Percentiles rank a stretch among this genome's conserved stretches.
Conservation (phyloP, 2,113 vertebrate genomes). For the Drymodes brunneopygia region DNA sequence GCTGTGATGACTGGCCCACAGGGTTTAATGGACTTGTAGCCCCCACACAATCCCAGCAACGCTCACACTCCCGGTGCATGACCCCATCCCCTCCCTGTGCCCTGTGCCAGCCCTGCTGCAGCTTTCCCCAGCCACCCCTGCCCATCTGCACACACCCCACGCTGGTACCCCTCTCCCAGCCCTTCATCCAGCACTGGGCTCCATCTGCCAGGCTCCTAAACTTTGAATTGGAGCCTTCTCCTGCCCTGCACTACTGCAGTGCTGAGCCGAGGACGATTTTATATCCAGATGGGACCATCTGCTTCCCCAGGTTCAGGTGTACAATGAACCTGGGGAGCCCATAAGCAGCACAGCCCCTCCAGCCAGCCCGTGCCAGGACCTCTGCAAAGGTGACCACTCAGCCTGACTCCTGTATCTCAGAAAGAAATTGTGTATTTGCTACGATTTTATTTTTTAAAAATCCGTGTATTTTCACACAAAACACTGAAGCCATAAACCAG, state of each 20-base stretch:
- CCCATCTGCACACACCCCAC: not conserved
- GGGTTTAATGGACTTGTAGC: not conserved
- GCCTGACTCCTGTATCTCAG: not conserved
- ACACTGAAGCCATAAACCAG: accelerated
- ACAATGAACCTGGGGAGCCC: not conserved
- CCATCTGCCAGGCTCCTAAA: not conserved
- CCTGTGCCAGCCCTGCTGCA: accelerated
- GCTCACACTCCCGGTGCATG: not conserved
- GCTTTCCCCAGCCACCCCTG: not conserved
- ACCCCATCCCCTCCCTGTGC: not conserved
- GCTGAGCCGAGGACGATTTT: not conserved
- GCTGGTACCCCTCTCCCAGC: not conserved
- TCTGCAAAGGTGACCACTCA: not conserved
- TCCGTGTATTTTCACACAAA: not conserved
- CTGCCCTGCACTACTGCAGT: not conserved
- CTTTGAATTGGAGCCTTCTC: not conserved
- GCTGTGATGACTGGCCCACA: not conserved
- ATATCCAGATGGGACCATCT: not conserved
- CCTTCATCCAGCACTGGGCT: not conserved
- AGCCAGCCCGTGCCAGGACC: not conserved
- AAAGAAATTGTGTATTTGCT: not conserved
- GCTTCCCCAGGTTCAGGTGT: accelerated
- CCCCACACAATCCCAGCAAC: not conserved
- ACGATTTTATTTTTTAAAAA: not conserved
- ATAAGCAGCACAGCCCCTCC: not conserved